Base-by-base conservation (phyloP, 2,888 invertebrate genomes). In the Acrocera orbiculus region DNA sequence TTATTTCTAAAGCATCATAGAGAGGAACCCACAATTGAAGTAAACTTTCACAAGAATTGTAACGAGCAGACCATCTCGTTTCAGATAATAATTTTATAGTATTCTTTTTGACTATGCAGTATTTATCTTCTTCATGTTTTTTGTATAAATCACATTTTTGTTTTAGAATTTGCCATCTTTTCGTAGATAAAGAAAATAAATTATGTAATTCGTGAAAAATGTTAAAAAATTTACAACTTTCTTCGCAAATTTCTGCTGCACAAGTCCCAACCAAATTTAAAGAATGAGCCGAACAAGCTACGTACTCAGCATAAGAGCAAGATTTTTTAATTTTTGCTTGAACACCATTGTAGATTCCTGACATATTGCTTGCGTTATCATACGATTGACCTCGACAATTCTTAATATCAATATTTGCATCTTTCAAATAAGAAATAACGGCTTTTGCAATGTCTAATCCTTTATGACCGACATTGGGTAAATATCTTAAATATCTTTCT, bases 221-320 rank as follows among this genome's bases (percentile, higher is more conserved):
- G n/a, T n/a, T n/a, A n/a, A n/a, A n/a, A n/a, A n/a, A n/a, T n/a
- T n/a, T n/a, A n/a, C n/a, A n/a, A n/a, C n/a, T n/a, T n/a, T n/a
- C n/a, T n/a, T n/a, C n/a, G n/a, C n/a, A n/a, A n/a, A n/a, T n/a
- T 16, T 39, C 39, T 16, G 23, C 37, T 22, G 34, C 34, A 27
- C 29, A 27, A 11, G 23, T 17, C 15, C 45, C 48, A 33, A 49
- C 46, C 40, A 50, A 44, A 44, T 52, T 51, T 36, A 49, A 40
- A 23, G 46, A 47, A 41, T 47, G 47, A 28, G 44, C 47, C 30
- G 47, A 39, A 35, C 46, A 52, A 30, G 48, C 49, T 42, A 50
- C 43, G 39, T 47, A 50, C 36, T 43, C 44, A 19, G 47, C 48
- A 34, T 44, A 40, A 40, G 48, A 42, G 42, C 47, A 48, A 39